Base-by-base conservation (phyloP, 2,113 vertebrate species). In the Hipposideros armiger region DNA sequence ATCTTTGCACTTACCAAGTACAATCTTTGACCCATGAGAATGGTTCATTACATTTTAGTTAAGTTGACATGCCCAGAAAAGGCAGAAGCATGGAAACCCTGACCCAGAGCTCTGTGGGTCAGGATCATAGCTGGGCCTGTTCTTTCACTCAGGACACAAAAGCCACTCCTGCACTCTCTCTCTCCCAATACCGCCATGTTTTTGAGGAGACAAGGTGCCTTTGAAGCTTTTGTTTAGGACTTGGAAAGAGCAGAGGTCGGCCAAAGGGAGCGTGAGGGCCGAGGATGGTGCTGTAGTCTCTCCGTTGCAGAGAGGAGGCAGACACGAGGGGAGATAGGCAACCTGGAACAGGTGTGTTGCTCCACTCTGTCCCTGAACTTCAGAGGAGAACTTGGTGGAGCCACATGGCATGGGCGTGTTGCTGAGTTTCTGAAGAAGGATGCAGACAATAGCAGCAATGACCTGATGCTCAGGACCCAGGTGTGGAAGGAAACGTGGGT, bases 321-420 rank as follows among this genome's bases (percentile, higher is more conserved):
- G 30, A 5, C 1, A 2, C 4, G 8, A 81, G n/a, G 24, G n/a
- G 84, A 28, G 24, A 30, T 4, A 40, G 17, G 16, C 32, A 69
- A 4, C 11, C 19, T 60, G 14, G n/a, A 47, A 6, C 32, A 40
- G 50, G 9, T 3, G 2, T 30, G 3, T 28, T 3, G 2, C 10
- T 47, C n/a, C 28, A 3, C 16, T 36, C n/a, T 80, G 58, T 36
- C 36, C 24, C 4, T 70, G 36, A 26, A 17, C 66, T 30, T 72
- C 72, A 7, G 64, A 52, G 52, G 24, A 8, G 42, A 60, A 30
- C 4, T 19, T 9, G 9, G 10, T 11, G 47, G 20, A 13, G 15
- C 28, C 6, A 24, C 13, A 1, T 0, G 6, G 19, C 16, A 26
- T n/a, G 20, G 50, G 16, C 56, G 30, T 22, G 26, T 67, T 24